Base-by-base conservation (phyloP, 2,113 vertebrate genomes). In the Harpagus bidentatus region DNA sequence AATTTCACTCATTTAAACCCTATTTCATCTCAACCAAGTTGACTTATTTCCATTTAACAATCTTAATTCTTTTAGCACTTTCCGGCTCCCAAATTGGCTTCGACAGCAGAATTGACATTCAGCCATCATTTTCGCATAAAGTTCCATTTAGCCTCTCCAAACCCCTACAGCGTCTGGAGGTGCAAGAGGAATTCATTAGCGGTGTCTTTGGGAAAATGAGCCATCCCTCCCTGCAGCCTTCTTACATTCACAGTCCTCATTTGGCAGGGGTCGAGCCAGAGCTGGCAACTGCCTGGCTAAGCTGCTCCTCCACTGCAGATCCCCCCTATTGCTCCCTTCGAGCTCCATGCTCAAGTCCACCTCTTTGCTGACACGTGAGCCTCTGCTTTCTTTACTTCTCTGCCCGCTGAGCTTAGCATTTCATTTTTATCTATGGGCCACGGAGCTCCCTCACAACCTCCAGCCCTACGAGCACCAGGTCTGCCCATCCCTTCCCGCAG, bases 61-160 rank as follows among this genome's bases (percentile, higher is more conserved):
- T 82, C 87, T 97, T 93, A 97, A 97, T 97, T 97, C 96, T 96
- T 97, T 97, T 74, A 96, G 91, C 73, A 61, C 89, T 89, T 86
- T 26, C 94, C 20, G 22, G 81, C 97, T 96, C 94, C 87, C 96
- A 95, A 96, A 97, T 86, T 95, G 92, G 74, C 93, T 97, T 91
- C 67, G 43, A 82, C 82, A 77, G 88, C 53, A 66, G 95, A 94
- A 97, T 52, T 94, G 95, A 93, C 94, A 97, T 94, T 97, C 97
- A 97, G 76, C 86, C 88, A 96, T 81, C 82, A 82, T 95, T 96
- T 97, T 32, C 91, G 80, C 94, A 94, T 38, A 28, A 95, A 96
- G 84, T 65, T 79, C 85, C 74, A 82, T 91, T 96, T 67, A 62
- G 82, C 50, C 83, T 92, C 83, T 94, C 83, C 85, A 93, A 96